Percentiles rank a stretch among this genome's conserved stretches.
phyloP scores from a whole-genome alignment of 2,113 vertebrate species.

The Pseudorectes ferrugineus region DNA sequence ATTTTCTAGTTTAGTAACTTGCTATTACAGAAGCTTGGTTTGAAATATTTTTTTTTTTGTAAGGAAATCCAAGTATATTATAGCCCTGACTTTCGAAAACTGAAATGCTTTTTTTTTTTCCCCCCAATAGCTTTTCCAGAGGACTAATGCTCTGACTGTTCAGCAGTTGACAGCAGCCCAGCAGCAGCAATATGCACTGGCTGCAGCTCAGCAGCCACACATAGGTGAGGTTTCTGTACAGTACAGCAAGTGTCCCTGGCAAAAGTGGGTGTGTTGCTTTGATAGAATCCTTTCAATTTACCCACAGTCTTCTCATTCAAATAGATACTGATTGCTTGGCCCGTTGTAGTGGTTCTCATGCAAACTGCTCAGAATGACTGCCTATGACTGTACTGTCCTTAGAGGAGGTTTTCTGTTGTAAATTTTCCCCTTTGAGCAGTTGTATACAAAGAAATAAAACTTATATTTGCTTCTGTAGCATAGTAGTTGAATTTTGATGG shows the following conservation, averaged over 20 bases:
- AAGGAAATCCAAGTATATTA: background rate
- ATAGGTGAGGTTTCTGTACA: conserved; percentile 79
- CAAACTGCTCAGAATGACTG: background rate
- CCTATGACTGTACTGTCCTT: background rate
- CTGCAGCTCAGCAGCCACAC: conserved; percentile 94
- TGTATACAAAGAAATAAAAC: background rate
- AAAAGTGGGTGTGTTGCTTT: background rate
- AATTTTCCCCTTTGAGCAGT: background rate
- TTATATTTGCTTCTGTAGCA: background rate
- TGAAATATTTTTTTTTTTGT: background rate
- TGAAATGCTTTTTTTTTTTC: background rate
- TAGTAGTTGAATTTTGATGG: background rate
- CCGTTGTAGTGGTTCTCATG: background rate
- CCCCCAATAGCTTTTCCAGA: conserved; percentile 87
- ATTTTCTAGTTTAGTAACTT: background rate
- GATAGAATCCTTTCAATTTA: background rate
- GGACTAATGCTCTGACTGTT: conserved; percentile 88
- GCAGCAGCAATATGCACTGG: conserved; percentile 94
- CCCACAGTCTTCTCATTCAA: background rate
- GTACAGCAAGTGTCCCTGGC: background rate
- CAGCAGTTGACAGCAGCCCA: conserved; percentile 95
- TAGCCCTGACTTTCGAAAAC: background rate
- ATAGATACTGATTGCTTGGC: background rate
- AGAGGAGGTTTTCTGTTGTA: background rate
- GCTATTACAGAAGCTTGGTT: background rate